phyloP scores from a whole-genome alignment of 2,888 invertebrate genomes.

The Acronicta aceris region DNA sequence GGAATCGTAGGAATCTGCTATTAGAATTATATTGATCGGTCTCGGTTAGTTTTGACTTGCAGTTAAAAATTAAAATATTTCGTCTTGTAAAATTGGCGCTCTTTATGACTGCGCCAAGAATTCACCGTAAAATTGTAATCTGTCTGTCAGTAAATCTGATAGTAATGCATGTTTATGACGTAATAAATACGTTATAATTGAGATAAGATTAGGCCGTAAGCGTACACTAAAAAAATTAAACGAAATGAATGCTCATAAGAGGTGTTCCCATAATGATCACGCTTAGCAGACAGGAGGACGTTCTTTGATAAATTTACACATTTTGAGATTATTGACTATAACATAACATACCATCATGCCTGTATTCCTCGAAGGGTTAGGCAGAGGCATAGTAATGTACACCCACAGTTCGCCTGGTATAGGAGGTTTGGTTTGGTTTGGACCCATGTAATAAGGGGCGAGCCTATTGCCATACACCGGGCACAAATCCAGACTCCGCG shows the following conservation, averaged over 20 bases:
- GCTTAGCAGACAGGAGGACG: neutral
- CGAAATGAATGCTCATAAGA: neutral
- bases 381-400: no score
- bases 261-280: neutral
- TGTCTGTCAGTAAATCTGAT: no score
- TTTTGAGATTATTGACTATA: no score
- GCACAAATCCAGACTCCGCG: no score
- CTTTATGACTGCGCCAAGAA: slow-evolving; percentile 52
- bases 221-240: neutral
- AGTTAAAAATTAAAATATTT: slow-evolving; percentile 57
- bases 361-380: no score
- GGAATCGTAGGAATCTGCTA: slow-evolving; percentile 46
- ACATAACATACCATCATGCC: no score
- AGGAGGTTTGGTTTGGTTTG: no score
- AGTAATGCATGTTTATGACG: slow-evolving; percentile 21
- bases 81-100: slow-evolving; percentile 51
- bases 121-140: slow-evolving; percentile 55
- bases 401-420: no score
- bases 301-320: neutral
- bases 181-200: slow-evolving; percentile 5
- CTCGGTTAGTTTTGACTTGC: slow-evolving; percentile 49
- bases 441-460: no score
- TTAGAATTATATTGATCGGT: slow-evolving; percentile 57
- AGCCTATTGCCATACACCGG: no score
- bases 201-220: neutral